phyloP scores from a whole-genome alignment of 2,797 vertebrate genomes.

The Diplodus puntazzo region DNA sequence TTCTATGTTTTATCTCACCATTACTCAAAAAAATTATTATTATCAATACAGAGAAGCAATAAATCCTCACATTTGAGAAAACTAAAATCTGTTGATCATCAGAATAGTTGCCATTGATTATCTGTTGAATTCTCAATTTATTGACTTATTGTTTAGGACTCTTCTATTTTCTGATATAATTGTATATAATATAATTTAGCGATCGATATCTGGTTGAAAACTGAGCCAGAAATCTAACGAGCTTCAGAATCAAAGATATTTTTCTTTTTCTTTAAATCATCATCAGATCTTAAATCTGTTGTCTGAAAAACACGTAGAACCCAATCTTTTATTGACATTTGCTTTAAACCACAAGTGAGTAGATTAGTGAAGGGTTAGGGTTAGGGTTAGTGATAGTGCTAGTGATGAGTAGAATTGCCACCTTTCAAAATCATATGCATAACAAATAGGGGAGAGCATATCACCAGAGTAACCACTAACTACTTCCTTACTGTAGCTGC shows the following conservation, averaged over 20 bases:
- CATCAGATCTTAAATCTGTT: neutral
- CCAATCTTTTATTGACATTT: neutral
- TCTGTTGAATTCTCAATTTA: neutral
- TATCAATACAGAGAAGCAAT: neutral
- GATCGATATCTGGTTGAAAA: no score
- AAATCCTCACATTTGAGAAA: neutral
- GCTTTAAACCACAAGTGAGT: neutral
- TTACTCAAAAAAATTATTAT: neutral
- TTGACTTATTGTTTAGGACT: neutral
- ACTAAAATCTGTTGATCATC: no score
- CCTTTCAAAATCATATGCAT: neutral
- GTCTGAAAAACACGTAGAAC: neutral
- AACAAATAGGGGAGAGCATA: no score
- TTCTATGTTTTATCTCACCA: neutral
- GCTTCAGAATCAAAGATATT: no score
- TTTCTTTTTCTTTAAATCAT: neutral
- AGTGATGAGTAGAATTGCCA: no score
- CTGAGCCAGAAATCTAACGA: no score
- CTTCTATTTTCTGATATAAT: no score
- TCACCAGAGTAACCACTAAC: no score
- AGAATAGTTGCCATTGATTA: neutral
- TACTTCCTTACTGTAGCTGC: no score
- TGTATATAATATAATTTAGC: no score
- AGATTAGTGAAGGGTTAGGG: no score
- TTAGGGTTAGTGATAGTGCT: no score